Conservation (phyloP, 92 coral and sea anemone genomes). For the Bergia sp. region DNA sequence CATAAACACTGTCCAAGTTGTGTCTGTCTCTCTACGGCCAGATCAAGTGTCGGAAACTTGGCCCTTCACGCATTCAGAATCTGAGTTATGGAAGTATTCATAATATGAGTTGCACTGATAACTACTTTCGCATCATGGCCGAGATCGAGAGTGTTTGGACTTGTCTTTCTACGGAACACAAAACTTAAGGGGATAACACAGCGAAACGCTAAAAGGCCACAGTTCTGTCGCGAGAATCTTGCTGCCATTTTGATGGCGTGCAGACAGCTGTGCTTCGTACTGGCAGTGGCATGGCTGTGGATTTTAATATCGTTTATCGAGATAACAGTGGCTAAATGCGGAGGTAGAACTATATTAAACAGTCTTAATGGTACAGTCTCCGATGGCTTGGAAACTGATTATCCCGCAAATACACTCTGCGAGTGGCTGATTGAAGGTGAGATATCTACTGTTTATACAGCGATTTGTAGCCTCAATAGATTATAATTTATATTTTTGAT, state of each 20-base stretch:
- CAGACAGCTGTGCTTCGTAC: conserved; percentile 1
- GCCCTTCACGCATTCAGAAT: not conserved
- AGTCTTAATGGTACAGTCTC: conserved; percentile 23
- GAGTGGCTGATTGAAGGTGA: conserved; percentile 43
- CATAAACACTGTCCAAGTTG: not conserved
- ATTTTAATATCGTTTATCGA: not conserved
- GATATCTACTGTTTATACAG: not conserved
- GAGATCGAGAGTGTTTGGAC: not conserved
- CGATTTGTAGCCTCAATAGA: no score
- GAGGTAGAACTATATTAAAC: conserved; percentile 34
- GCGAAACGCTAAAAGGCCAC: not conserved
- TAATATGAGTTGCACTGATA: not conserved
- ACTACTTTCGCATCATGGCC: not conserved
- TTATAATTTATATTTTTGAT: not conserved
- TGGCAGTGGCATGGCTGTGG: not conserved
- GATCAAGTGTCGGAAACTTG: not conserved
- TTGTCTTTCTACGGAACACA: not conserved
- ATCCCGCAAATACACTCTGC: conserved; percentile 19
- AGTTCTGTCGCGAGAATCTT: not conserved
- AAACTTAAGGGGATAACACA: not conserved
- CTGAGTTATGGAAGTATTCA: not conserved
- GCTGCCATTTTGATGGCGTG: conserved; percentile 43
- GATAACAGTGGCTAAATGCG: conserved; percentile 23
- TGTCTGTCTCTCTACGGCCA: not conserved
- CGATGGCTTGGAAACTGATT: not conserved